Evolutionary conservation across 2,888 invertebrate genomes (phyloP), one percentile per base, ranked within the genome.

Genomic region (Drosophila barbarae): DNA sequence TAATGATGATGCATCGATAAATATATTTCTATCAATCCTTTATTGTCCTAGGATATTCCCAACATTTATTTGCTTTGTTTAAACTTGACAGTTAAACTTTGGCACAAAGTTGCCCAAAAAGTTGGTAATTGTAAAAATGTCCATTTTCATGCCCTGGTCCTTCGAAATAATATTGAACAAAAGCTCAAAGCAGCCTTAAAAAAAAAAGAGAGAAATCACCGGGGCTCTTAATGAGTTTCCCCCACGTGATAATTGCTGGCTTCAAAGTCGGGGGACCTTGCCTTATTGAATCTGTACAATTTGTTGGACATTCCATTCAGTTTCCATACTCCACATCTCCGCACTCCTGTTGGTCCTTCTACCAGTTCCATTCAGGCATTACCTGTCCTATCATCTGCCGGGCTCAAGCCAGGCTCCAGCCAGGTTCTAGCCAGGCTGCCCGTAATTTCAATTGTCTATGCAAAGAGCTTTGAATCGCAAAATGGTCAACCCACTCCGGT

Each of bases 201-300:
- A 18, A 28, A 28, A 12, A 36, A 13, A 9, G 13, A 34, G 53
- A 8, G 12, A 32, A 35, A 59, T 47, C 30, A 32, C 46, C 5
- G 46, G 5, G 3, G 5, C 8, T 36, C 35, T 47, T 55, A 47
- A 68, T 69, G 69, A 60, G 69, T 51, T 69, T 54, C 63, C 34
- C 49, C 34, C 54, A 79, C 72, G 73, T 79, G 80, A 82, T 77
- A 77, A 77, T 77, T 77, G 83, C 69, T 67, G 66, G 49, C 30
- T 36, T 15, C 21, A 5, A 13, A 47, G 39, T 46, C 21, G 13
- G 52, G 47, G 47, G 50, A 32, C 36, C 63, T 13, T 49, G 72
- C 76, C 76, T 79, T 79, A 79, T 79, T 84, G 79, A 79, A 84
- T 79, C 79, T 76, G 79, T 76, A 81, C 84, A 80, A 84, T 84